Percentiles rank a stretch among this genome's conserved stretches.
phyloP scores from a whole-genome alignment of 1,140 invertebrate species.

The Lineus longissimus region DNA sequence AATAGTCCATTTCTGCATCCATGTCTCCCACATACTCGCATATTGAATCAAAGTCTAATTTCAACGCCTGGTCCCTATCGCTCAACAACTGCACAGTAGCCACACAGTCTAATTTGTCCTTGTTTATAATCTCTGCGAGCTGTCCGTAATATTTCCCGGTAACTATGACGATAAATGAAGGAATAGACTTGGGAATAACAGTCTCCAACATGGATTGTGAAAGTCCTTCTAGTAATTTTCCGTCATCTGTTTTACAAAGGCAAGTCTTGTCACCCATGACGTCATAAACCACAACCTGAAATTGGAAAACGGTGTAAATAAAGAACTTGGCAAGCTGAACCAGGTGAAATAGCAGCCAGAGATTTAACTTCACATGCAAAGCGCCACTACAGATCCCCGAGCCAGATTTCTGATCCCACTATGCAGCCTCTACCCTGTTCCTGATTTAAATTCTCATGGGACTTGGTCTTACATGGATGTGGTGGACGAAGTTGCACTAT shows the following conservation, averaged over 20 bases:
- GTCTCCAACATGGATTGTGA: constrained; percentile 51
- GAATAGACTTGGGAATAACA: constrained; percentile 48
- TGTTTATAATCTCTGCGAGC: constrained; percentile 46
- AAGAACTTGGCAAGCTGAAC: no score
- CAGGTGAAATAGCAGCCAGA: no score
- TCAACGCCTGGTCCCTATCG: constrained; percentile 41
- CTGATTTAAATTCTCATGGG: no score
- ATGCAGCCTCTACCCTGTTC: no score
- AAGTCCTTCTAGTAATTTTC: constrained; percentile 46
- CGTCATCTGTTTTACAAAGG: constrained; percentile 51
- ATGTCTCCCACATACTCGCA: constrained; percentile 53
- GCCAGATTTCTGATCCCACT: no score
- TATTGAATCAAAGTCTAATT: constrained; percentile 51
- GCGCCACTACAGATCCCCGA: no score
- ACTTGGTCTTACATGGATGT: no score
- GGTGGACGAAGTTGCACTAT: no score
- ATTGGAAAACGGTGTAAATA: no score
- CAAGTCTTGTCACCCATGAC: constrained; percentile 41
- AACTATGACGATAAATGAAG: constrained; percentile 47
- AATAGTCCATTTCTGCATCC: constrained; percentile 40
- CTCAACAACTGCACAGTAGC: constrained; percentile 47
- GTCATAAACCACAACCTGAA: constrained; percentile 49
- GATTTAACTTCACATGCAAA: no score
- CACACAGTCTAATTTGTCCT: constrained; percentile 40
- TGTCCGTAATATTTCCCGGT: constrained; percentile 46